Evolutionary conservation across 2,797 vertebrate genomes (phyloP).

Genomic region (Phataginus tetradactyla): DNA sequence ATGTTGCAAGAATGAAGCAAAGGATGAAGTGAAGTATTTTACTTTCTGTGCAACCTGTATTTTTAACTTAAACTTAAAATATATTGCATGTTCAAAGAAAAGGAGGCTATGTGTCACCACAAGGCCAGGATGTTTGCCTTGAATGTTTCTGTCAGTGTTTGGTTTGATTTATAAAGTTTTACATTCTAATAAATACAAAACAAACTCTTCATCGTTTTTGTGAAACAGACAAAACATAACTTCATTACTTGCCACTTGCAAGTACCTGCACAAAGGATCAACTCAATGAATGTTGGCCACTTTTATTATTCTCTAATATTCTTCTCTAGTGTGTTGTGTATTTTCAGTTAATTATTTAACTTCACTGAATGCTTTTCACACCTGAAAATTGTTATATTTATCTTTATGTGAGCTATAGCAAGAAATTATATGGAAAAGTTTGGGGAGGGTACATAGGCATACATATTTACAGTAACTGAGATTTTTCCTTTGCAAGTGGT

Average conservation of each 20-base stretch:
- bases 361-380: not conserved
- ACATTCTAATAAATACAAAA: not conserved
- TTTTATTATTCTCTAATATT: not conserved
- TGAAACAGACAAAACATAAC: not conserved
- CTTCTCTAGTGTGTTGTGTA: not conserved
- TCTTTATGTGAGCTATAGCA: not conserved
- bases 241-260: not conserved
- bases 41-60: not conserved
- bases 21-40: not conserved
- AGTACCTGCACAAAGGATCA: not conserved
- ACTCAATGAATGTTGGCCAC: not conserved
- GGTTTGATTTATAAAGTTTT: not conserved
- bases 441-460: not conserved
- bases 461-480: not conserved
- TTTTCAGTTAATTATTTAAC: constrained; percentile 25
- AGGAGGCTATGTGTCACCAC: not conserved
- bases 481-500: not conserved
- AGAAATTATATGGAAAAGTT: not conserved
- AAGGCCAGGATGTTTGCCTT: not conserved
- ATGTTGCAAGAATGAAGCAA: not conserved
- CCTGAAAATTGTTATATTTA: not conserved
- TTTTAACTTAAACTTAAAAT: constrained; percentile 16
- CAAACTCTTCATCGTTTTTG: not conserved
- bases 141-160: not conserved
- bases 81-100: not conserved